Base-by-base conservation (phyloP, 1,140 invertebrate genomes). In the Zaprionus capensis region DNA sequence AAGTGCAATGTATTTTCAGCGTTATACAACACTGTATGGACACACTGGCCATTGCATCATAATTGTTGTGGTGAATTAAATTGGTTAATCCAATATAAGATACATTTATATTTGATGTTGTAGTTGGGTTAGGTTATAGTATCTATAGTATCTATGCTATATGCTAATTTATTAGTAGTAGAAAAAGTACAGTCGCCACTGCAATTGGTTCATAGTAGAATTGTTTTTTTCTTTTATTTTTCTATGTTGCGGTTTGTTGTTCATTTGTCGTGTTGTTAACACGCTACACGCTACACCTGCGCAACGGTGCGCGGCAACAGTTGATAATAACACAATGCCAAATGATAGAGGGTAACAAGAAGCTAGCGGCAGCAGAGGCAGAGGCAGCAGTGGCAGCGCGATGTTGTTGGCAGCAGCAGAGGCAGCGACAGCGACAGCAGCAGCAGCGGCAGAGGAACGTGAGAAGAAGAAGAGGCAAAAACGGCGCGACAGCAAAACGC, bases 221-320 rank as follows among this genome's bases (percentile, higher is more conserved):
- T 56, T 28, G n/a, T 53, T 24, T 51, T 51, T 41, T 49, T 20
- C 1, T 49, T 75, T 26, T 65, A 22, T 22, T 63, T 56, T 72
- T 73, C 56, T 62, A 73, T 77, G 64, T 77, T 77, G 75, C 71
- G 70, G 57, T 77, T 77, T 62, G 31, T 77, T 73, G 55, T 76
- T 73, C 53, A 44, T 63, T 70, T 80, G 78, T 67, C 66, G 76
- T 81, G 81, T 87, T 80, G 85, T 80, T 79, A 76, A 62, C 74
- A 81, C 80, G 81, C 77, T 87, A 62, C 74, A 81, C 80, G 81
- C 77, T 87, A 87, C 84, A 87, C 83, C 83, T 87, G 84, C 83
- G 84, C 77, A 84, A 78, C 69, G 70, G 75, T 64, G 78, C 85
- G 76, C 85, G 76, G 85, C 85, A 90, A 88, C 85, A 91, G 85